phyloP scores from a whole-genome alignment of 2,888 invertebrate species.

The Drosophila demipolita region DNA sequence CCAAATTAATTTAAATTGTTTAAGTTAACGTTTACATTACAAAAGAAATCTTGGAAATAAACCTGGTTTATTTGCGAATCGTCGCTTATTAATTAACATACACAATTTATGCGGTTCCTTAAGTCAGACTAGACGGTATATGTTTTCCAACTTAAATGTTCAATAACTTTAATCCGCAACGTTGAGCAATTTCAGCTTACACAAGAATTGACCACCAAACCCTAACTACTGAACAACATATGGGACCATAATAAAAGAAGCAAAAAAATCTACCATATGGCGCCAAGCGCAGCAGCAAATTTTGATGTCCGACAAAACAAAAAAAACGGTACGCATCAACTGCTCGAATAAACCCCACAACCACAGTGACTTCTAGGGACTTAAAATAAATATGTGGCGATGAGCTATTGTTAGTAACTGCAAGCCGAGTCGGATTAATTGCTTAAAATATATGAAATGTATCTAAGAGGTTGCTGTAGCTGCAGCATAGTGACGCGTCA shows the following conservation, averaged over 20 bases:
- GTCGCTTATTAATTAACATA: background rate
- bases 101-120: background rate
- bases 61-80: background rate
- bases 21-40: background rate
- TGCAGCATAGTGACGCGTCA: slow-evolving; percentile 5
- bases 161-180: background rate
- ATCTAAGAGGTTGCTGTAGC: slow-evolving; percentile 7
- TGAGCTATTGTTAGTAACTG: slow-evolving; percentile 2
- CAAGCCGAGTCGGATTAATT: slow-evolving; percentile 16
- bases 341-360: background rate
- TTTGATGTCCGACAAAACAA: slow-evolving; percentile 4
- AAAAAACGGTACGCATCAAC: background rate
- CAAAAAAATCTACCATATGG: slow-evolving; percentile 41
- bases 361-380: slow-evolving; percentile 3
- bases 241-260: slow-evolving; percentile 8
- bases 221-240: background rate
- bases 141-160: background rate
- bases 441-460: slow-evolving; percentile 19
- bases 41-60: background rate
- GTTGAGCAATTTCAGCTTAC: background rate
- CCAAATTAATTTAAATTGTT: background rate
- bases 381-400: slow-evolving; percentile 2
- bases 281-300: slow-evolving; percentile 37
- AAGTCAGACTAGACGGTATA: background rate
- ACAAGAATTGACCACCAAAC: background rate